Evolutionary conservation across 1,140 invertebrate genomes (phyloP).

Genomic region (Phymorhynchus buccinoides): DNA sequence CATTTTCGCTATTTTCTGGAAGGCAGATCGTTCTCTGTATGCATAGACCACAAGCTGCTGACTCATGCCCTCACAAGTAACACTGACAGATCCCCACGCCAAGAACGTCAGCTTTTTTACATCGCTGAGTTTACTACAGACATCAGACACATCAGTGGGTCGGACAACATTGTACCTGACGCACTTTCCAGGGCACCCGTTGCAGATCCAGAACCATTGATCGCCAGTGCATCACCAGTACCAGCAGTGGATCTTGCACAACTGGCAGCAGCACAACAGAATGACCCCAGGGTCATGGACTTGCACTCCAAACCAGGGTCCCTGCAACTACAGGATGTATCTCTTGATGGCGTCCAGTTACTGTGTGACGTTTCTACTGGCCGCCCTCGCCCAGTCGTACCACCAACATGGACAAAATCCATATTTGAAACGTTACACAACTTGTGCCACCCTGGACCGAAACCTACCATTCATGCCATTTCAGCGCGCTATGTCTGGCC

Average conservation of each 20-base stretch:
- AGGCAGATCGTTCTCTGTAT: constrained; percentile 66
- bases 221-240: too few relatives aligned
- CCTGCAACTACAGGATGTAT: too few relatives aligned
- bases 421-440: constrained; percentile 17
- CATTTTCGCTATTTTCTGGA: constrained; percentile 73
- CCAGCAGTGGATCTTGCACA: too few relatives aligned
- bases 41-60: constrained; percentile 71
- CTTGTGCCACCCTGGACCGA: constrained; percentile 4
- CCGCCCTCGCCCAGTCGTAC: constrained; percentile 3
- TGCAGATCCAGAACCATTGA: too few relatives aligned
- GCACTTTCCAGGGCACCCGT: too few relatives aligned
- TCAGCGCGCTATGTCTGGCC: constrained; percentile 29
- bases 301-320: too few relatives aligned
- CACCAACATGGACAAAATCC: not conserved
- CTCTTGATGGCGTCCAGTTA: not conserved
- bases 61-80: constrained; percentile 2
- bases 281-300: too few relatives aligned
- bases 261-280: too few relatives aligned
- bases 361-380: constrained; percentile 10
- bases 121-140: not conserved
- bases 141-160: too few relatives aligned
- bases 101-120: constrained; percentile 1
- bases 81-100: constrained; percentile 18
- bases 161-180: too few relatives aligned
- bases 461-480: constrained; percentile 14